A percentile compares a stretch with the other conserved stretches of the same genome.
Evolutionary conservation across 2,797 vertebrate species (phyloP).

Genomic region (Anolis apletophallus): DNA sequence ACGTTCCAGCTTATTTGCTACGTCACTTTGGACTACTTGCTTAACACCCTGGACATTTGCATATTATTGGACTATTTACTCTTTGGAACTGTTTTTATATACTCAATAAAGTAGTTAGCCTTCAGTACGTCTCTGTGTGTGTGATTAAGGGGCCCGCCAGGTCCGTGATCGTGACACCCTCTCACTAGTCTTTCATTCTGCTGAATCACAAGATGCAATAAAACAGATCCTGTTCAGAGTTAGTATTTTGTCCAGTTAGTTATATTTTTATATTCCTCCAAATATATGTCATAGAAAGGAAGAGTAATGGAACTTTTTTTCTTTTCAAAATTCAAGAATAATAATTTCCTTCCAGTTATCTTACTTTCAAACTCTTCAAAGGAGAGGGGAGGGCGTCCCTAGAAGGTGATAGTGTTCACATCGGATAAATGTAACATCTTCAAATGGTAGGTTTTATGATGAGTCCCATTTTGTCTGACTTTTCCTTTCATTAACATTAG

Average conservation of each 20-base stretch:
- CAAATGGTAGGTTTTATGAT: slow-evolving; percentile 44
- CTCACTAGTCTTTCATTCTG: slow-evolving; percentile 8
- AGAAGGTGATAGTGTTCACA: slow-evolving; percentile 31
- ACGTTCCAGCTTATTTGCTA: too few relatives aligned
- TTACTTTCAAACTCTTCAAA: slow-evolving; percentile 21
- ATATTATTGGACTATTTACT: too few relatives aligned
- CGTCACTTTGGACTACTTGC: too few relatives aligned
- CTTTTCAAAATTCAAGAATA: slow-evolving; percentile 19
- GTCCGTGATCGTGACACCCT: too few relatives aligned
- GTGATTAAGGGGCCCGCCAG: too few relatives aligned
- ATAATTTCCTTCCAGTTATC: neutral
- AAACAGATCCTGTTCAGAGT: neutral
- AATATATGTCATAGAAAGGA: neutral
- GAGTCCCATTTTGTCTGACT: slow-evolving; percentile 45
- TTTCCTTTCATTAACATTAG: slow-evolving; percentile 50
- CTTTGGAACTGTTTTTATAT: too few relatives aligned
- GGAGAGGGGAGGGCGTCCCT: neutral
- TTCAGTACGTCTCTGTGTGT: too few relatives aligned
- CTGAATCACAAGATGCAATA: neutral
- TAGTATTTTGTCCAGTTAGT: neutral
- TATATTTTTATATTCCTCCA: neutral
- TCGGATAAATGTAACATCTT: slow-evolving; percentile 35
- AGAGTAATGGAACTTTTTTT: slow-evolving; percentile 3
- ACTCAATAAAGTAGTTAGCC: too few relatives aligned
- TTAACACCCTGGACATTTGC: too few relatives aligned